Percentiles rank a stretch among this genome's conserved stretches.
Evolutionary conservation across 2,888 invertebrate species (phyloP).

Genomic region (Spatulosminthurus flaviceps): DNA sequence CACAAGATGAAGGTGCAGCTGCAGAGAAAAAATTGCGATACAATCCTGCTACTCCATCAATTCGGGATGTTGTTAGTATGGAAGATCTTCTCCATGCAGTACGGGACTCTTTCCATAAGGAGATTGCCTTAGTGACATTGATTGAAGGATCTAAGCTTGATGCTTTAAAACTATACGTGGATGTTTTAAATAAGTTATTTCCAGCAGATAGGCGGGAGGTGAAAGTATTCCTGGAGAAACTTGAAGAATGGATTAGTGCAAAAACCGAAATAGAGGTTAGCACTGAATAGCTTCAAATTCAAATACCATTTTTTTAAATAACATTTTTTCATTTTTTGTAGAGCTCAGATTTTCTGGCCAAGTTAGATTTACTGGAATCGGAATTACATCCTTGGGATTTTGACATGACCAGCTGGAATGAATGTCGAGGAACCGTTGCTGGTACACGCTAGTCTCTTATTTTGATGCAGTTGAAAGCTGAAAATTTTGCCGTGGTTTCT

Average conservation of each 20-base stretch:
- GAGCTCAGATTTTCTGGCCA: conserved; percentile 72
- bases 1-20: not conserved
- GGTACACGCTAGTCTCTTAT: conserved; percentile 36
- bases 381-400: conserved; percentile 61
- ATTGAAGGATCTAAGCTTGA: conserved; percentile 77
- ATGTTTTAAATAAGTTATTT: conserved; percentile 78
- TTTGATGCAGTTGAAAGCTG: not conserved
- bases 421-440: conserved; percentile 82
- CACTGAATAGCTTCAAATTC: too few relatives aligned
- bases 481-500: too few relatives aligned
- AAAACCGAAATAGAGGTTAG: conserved; percentile 65
- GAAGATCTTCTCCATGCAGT: conserved; percentile 88
- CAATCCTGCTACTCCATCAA: not conserved
- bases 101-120: conserved; percentile 82
- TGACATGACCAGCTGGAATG: conserved; percentile 73
- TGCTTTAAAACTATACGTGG: conserved; percentile 79
- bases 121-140: conserved; percentile 77
- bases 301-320: too few relatives aligned
- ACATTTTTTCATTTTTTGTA: too few relatives aligned
- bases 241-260: conserved; percentile 71
- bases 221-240: conserved; percentile 71
- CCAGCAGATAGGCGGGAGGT: conserved; percentile 78
- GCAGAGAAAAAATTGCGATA: not conserved
- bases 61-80: conserved; percentile 76
- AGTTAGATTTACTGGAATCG: conserved; percentile 67